Conservation (phyloP, 2,888 invertebrate genomes). For the Heliconius cydno region DNA sequence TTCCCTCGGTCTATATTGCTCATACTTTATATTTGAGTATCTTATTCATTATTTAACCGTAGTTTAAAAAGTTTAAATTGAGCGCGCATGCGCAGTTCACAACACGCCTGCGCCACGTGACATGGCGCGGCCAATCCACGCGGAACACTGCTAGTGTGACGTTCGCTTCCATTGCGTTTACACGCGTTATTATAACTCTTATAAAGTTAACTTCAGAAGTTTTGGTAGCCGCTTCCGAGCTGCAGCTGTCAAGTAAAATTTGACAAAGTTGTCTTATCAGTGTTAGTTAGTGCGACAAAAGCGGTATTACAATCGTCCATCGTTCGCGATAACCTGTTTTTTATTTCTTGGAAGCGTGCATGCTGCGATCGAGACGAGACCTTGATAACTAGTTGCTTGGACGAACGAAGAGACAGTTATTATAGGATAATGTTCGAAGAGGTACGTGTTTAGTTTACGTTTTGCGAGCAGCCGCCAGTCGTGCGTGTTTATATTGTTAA, state of each 20-base stretch:
- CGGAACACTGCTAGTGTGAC: conserved; percentile 64
- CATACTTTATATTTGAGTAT: neutral
- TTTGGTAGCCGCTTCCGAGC: conserved; percentile 49
- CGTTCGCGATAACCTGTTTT: conserved; percentile 70
- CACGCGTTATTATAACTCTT: conserved; percentile 57
- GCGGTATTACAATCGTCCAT: conserved; percentile 55
- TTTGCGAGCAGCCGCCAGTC: conserved; percentile 67
- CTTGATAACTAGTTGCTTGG: conserved; percentile 84
- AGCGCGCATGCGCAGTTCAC: conserved; percentile 70
- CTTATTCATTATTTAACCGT: neutral
- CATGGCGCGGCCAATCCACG: conserved; percentile 65
- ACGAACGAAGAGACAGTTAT: conserved; percentile 79
- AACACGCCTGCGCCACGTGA: conserved; percentile 70
- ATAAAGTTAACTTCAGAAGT: conserved; percentile 56
- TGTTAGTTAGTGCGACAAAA: conserved; percentile 47
- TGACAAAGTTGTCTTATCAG: conserved; percentile 36
- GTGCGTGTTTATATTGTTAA: conserved; percentile 64
- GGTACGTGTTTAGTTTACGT: conserved; percentile 81
- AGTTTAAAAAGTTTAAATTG: conserved; percentile 31
- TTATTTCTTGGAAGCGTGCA: conserved; percentile 76
- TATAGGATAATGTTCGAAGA: conserved; percentile 81
- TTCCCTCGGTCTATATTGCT: no score
- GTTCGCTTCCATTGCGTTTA: conserved; percentile 60
- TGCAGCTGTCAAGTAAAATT: conserved; percentile 33
- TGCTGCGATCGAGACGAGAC: conserved; percentile 78